Percentiles rank a stretch among this genome's conserved stretches.
Evolutionary conservation across 2,888 invertebrate genomes (phyloP).

Genomic region (Lochmaea capreae): DNA sequence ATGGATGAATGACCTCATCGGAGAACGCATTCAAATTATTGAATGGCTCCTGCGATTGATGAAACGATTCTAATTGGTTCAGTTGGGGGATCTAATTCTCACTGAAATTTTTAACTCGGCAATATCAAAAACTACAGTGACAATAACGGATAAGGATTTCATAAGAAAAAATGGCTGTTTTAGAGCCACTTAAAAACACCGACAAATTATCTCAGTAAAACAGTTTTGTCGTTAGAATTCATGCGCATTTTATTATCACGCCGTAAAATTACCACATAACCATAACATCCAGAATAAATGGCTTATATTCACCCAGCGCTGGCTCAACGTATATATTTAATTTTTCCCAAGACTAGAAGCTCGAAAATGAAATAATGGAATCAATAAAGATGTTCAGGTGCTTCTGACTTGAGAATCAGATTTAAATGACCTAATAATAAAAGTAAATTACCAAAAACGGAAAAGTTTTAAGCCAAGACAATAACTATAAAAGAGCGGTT

Average conservation of each 20-base stretch:
- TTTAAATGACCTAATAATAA: slow-evolving; percentile 34
- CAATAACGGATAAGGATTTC: too few relatives aligned
- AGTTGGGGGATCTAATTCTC: too few relatives aligned
- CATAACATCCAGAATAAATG: slow-evolving; percentile 10
- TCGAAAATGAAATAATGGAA: slow-evolving; percentile 30
- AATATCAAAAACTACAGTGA: too few relatives aligned
- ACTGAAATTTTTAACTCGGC: too few relatives aligned
- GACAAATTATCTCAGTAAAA: slow-evolving; percentile 32
- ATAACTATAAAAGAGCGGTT: too few relatives aligned
- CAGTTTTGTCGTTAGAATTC: slow-evolving; percentile 28
- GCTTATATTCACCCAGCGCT: neutral
- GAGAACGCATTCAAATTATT: slow-evolving; percentile 2
- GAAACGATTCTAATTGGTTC: too few relatives aligned
- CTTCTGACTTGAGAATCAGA: slow-evolving; percentile 18
- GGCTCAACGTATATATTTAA: slow-evolving; percentile 16
- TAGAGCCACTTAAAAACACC: slow-evolving; percentile 18
- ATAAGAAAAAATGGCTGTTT: too few relatives aligned
- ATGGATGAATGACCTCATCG: slow-evolving; percentile 1
- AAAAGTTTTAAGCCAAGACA: too few relatives aligned
- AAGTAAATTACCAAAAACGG: slow-evolving; percentile 22
- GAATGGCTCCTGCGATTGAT: neutral
- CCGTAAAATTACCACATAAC: slow-evolving; percentile 23
- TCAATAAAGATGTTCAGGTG: slow-evolving; percentile 38
- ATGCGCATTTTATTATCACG: slow-evolving; percentile 25
- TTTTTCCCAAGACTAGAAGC: slow-evolving; percentile 26